Conservation (phyloP, 2,888 invertebrate genomes). For the Tetragonula carbonaria region DNA sequence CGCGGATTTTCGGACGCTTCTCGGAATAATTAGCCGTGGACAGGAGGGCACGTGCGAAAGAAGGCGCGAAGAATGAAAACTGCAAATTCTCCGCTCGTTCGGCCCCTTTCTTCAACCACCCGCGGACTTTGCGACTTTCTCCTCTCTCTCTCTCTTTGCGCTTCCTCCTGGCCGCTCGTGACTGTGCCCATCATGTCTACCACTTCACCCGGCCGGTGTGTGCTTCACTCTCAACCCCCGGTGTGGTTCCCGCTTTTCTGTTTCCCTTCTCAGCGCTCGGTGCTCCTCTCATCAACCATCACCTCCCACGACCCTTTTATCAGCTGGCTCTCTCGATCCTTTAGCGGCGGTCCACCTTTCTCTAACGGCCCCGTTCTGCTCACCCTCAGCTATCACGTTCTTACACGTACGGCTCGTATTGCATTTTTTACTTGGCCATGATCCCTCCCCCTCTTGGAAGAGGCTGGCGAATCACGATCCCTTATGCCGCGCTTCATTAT, state of each 20-base stretch:
- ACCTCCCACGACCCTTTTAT: constrained; percentile 50
- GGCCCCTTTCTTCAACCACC: not conserved
- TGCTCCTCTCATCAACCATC: constrained; percentile 53
- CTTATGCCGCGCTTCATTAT: constrained; percentile 10
- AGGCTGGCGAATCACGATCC: constrained; percentile 6
- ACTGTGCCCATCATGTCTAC: constrained; percentile 10
- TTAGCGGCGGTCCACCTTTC: constrained; percentile 40
- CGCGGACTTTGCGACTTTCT: not conserved
- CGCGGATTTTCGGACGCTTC: constrained; percentile 18
- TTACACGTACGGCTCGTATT: constrained; percentile 20
- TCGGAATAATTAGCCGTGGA: constrained; percentile 27
- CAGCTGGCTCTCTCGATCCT: constrained; percentile 35
- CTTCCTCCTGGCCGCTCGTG: not conserved
- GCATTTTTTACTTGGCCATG: constrained; percentile 38
- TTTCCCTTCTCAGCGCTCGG: constrained; percentile 15
- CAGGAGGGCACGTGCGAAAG: constrained; percentile 24
- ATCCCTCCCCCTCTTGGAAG: not conserved
- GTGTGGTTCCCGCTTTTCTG: constrained; percentile 23
- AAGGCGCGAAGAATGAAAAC: constrained; percentile 54
- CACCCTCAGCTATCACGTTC: not conserved
- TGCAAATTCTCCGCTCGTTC: constrained; percentile 31
- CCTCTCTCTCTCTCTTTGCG: constrained; percentile 17
- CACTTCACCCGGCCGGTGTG: not conserved
- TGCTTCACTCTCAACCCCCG: constrained; percentile 20
- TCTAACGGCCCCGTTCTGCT: not conserved